Evolutionary conservation across 2,797 vertebrate species (phyloP).

Genomic region (Mus spretus): DNA sequence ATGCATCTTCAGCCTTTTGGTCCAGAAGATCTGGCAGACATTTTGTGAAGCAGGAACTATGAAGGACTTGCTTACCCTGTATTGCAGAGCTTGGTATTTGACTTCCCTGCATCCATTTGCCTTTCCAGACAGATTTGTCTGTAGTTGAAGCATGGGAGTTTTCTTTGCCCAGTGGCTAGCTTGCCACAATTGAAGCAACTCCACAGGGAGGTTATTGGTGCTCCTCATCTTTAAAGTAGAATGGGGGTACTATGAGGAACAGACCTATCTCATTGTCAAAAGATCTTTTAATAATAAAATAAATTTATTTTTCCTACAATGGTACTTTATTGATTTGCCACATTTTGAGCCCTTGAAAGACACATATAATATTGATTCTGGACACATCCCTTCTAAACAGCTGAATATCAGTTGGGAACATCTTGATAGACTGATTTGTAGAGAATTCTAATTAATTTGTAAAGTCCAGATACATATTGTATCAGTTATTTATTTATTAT

Average conservation of each 20-base stretch:
- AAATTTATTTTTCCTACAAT: not conserved
- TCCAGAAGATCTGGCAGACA: not conserved
- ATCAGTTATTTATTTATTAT: not conserved
- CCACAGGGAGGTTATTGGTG: not conserved
- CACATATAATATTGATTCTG: slow-evolving; percentile 32
- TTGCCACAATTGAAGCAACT: not conserved
- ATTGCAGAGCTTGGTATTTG: not conserved
- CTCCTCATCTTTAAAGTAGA: not conserved
- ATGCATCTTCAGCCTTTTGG: not conserved
- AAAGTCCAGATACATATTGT: not conserved
- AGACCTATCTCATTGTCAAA: not conserved
- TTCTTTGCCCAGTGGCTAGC: not conserved
- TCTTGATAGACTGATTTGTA: slow-evolving; percentile 56
- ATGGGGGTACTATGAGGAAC: not conserved
- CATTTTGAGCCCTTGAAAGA: not conserved
- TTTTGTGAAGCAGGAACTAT: not conserved
- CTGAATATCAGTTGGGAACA: not conserved
- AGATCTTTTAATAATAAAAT: not conserved
- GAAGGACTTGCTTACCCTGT: not conserved
- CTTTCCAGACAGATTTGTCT: not conserved
- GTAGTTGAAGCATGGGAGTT: not conserved
- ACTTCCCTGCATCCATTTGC: too few relatives aligned
- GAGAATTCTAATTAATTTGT: slow-evolving; percentile 39
- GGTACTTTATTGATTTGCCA: slow-evolving; percentile 39
- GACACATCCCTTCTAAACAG: not conserved